phyloP scores from a whole-genome alignment of 1,140 invertebrate species.

The Centruroides sculpturatus region DNA sequence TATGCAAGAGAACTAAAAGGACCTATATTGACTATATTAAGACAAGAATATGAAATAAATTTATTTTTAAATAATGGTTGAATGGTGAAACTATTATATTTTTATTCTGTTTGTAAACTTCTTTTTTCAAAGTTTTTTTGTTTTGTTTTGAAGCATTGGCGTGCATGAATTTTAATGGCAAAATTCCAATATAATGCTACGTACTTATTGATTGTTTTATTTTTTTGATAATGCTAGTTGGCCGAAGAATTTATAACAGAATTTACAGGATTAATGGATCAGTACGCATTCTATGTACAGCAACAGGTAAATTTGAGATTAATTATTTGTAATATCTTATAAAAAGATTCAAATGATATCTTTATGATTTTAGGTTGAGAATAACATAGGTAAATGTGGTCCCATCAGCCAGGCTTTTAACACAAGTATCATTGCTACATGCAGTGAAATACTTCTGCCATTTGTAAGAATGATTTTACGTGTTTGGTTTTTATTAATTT shows the following conservation, averaged over 20 bases:
- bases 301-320: slow-evolving; percentile 23
- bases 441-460: slow-evolving; percentile 59
- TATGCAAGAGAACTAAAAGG: no score
- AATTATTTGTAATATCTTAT: background rate
- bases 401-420: slow-evolving; percentile 61
- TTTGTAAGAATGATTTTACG: slow-evolving; percentile 45
- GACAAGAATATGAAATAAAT: no score
- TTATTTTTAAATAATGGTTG: no score
- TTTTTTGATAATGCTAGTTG: slow-evolving; percentile 31
- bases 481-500: background rate
- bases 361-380: slow-evolving; percentile 20
- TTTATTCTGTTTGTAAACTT: background rate
- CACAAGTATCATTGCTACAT: slow-evolving; percentile 50
- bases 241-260: slow-evolving; percentile 44
- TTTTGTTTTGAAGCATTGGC: no score
- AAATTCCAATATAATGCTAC: no score
- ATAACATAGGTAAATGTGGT: slow-evolving; percentile 53
- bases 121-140: background rate
- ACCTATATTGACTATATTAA: no score
- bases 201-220: no score
- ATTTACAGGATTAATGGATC: slow-evolving; percentile 43
- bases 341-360: background rate
- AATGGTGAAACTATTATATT: background rate
- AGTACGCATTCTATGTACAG: slow-evolving; percentile 46
- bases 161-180: no score